A percentile compares a stretch with the other conserved stretches of the same genome.
Conservation (phyloP, 2,113 vertebrate genomes). For the Morphnarchus princeps region DNA sequence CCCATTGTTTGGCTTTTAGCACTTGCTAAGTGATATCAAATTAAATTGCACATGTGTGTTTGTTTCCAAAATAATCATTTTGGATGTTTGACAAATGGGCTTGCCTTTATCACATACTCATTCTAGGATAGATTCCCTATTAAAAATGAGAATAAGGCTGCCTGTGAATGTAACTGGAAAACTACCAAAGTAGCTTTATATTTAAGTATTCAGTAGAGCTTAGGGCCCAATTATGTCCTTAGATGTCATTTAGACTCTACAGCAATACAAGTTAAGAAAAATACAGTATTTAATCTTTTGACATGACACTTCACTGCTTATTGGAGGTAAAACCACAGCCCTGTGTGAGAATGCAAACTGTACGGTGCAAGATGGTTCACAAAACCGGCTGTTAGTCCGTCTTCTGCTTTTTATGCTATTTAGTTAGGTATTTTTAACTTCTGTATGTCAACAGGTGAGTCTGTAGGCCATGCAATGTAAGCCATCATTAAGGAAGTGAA, state of each 20-base stretch:
- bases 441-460: background rate
- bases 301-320: background rate
- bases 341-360: rapidly evolving
- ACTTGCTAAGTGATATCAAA: background rate
- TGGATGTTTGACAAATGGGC: background rate
- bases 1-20: background rate
- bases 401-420: background rate
- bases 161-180: background rate
- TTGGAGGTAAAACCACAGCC: background rate
- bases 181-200: background rate
- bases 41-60: background rate
- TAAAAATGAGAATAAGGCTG: background rate
- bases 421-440: background rate
- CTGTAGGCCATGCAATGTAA: background rate
- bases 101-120: background rate
- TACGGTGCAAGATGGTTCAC: background rate
- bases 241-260: background rate
- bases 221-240: background rate
- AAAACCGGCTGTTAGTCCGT: background rate
- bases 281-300: background rate
- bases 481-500: background rate
- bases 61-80: background rate
- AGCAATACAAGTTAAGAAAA: background rate
- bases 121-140: background rate
- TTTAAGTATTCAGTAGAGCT: background rate